phyloP scores from a whole-genome alignment of 2,797 vertebrate species.

The Hypotaenidia philippensis region DNA sequence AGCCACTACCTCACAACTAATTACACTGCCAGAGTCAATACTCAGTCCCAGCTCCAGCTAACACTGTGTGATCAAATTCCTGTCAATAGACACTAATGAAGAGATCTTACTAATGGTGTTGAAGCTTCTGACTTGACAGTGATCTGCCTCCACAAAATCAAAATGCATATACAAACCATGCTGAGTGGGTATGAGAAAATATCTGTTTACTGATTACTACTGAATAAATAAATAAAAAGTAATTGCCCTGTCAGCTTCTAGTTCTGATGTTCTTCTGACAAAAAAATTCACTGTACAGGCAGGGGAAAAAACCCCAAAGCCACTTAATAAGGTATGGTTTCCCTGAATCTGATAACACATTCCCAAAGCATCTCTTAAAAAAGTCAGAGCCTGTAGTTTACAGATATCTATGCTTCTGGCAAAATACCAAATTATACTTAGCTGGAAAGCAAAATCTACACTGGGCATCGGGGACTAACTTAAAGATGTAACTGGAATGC shows the following conservation, averaged over 20 bases:
- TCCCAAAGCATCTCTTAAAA: slow-evolving; percentile 23
- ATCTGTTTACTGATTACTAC: neutral
- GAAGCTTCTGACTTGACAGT: slow-evolving; percentile 11
- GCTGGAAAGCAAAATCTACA: slow-evolving; percentile 48
- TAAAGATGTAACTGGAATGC: slow-evolving; percentile 1
- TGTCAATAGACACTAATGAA: neutral
- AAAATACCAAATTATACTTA: slow-evolving; percentile 42
- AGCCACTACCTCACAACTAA: neutral
- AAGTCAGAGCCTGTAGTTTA: slow-evolving; percentile 20
- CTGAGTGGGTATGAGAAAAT: neutral
- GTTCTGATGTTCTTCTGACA: neutral
- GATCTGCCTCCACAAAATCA: slow-evolving; percentile 15
- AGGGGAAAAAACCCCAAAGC: neutral
- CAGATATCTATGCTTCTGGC: slow-evolving; percentile 23
- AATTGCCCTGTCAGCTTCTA: slow-evolving; percentile 21
- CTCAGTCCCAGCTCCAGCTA: neutral
- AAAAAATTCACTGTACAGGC: neutral
- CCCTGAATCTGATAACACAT: neutral
- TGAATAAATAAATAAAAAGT: neutral
- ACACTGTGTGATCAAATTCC: neutral
- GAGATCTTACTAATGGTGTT: neutral
- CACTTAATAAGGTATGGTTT: neutral
- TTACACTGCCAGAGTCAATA: neutral
- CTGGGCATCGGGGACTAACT: slow-evolving; percentile 3
- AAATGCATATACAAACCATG: neutral